These are phyloP conservation scores for Acanthiza pusilla DNA, from an alignment of 2,797 vertebrate genomes.

Conservation along the genomic window DNA sequence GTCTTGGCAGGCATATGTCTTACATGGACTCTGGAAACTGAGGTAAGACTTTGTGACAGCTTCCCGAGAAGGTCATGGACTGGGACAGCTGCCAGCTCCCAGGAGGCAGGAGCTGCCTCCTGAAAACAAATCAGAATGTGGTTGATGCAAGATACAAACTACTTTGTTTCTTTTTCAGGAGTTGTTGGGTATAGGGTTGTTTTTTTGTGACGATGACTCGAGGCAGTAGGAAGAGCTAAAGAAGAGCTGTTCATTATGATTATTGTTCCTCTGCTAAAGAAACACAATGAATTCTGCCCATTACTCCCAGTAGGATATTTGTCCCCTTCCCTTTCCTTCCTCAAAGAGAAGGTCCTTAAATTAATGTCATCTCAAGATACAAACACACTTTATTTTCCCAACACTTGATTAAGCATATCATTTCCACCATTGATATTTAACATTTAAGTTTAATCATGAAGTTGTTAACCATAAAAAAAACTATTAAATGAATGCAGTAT, in stretches of 20 bases:
- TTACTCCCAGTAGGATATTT: neutral
- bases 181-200: neutral
- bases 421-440: conserved; percentile 71
- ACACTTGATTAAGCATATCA: conserved; percentile 49
- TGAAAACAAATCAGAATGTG: rapidly evolving
- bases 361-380: neutral
- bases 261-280: neutral
- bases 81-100: rapidly evolving
- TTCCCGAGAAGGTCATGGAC: rapidly evolving
- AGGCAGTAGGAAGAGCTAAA: neutral
- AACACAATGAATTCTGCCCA: neutral
- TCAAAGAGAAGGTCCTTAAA: neutral
- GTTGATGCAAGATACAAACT: neutral
- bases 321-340: neutral
- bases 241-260: neutral
- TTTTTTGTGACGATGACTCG: neutral
- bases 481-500: conserved; percentile 59
- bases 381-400: conserved; percentile 41
- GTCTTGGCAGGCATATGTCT: neutral
- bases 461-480: conserved; percentile 68
- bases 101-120: neutral
- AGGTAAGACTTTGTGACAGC: neutral
- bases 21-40: neutral
- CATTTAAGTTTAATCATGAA: conserved; percentile 69
- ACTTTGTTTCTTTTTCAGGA: rapidly evolving